A percentile compares a stretch with the other conserved stretches of the same genome.
phyloP scores from a whole-genome alignment of 2,113 vertebrate species.

The Solea senegalensis region DNA sequence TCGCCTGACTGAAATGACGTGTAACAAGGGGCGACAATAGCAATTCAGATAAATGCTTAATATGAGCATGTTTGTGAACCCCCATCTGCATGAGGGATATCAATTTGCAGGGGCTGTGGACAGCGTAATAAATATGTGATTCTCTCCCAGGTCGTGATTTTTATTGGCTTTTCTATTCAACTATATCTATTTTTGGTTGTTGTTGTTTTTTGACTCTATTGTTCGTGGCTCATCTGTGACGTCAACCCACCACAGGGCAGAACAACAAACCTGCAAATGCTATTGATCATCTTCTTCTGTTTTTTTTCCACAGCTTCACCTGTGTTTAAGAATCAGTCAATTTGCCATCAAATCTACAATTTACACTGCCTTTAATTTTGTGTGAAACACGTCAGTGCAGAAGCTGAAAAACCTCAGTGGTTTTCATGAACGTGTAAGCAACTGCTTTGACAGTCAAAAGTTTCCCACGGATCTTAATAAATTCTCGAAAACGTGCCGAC shows the following conservation, averaged over 20 bases:
- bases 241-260: no score
- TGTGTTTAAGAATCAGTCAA: no score
- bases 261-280: no score
- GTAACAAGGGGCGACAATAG: slow-evolving; percentile 63
- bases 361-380: no score
- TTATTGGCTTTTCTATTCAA: no score
- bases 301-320: no score
- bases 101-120: slow-evolving; percentile 25
- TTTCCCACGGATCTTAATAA: slow-evolving; percentile 52
- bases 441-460: slow-evolving; percentile 35
- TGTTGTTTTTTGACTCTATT: no score
- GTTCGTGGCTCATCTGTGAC: no score
- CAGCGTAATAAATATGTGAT: slow-evolving; percentile 22
- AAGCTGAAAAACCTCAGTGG: slow-evolving; percentile 33
- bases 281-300: no score
- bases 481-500: slow-evolving; percentile 67
- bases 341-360: no score
- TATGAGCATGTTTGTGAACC: slow-evolving; percentile 17
- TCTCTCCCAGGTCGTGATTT: no score
- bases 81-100: slow-evolving; percentile 7
- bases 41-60: slow-evolving; percentile 58
- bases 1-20: slow-evolving; percentile 48
- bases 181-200: no score
- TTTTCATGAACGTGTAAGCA: slow-evolving; percentile 42
- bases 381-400: not conserved